Evolutionary conservation across 2,797 vertebrate species (phyloP).

Genomic region (Thunnus albacares): DNA sequence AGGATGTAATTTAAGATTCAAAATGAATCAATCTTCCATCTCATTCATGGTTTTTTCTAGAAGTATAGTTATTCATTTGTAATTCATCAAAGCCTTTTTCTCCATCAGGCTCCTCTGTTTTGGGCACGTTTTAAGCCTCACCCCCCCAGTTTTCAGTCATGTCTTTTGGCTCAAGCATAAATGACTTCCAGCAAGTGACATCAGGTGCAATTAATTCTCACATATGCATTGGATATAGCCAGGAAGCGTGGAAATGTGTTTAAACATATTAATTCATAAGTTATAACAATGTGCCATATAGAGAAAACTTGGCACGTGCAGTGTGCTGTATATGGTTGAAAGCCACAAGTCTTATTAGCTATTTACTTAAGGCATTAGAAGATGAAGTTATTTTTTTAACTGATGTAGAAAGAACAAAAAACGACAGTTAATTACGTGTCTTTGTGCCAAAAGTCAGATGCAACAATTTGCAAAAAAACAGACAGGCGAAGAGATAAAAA

Average conservation of each 20-base stretch:
- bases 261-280: neutral
- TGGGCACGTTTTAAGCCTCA: neutral
- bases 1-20: slow-evolving; percentile 25
- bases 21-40: slow-evolving; percentile 5
- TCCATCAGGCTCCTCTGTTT: slow-evolving; percentile 5
- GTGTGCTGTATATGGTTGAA: neutral
- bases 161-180: slow-evolving; percentile 12
- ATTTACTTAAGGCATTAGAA: neutral
- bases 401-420: neutral
- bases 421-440: neutral
- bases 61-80: slow-evolving; percentile 4
- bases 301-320: neutral
- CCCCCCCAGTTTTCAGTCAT: neutral
- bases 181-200: slow-evolving; percentile 11
- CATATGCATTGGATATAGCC: neutral
- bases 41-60: slow-evolving; percentile 21
- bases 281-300: neutral
- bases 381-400: neutral
- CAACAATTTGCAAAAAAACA: neutral
- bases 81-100: slow-evolving; percentile 14
- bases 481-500: neutral
- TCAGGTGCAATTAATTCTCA: slow-evolving; percentile 5
- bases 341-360: neutral
- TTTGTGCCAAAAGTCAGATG: slow-evolving; percentile 1
- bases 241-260: neutral